Percentiles rank a stretch among this genome's conserved stretches.
These are phyloP conservation scores for Solea senegalensis DNA, from an alignment of 2,113 vertebrate species.

Conservation along the genomic window DNA sequence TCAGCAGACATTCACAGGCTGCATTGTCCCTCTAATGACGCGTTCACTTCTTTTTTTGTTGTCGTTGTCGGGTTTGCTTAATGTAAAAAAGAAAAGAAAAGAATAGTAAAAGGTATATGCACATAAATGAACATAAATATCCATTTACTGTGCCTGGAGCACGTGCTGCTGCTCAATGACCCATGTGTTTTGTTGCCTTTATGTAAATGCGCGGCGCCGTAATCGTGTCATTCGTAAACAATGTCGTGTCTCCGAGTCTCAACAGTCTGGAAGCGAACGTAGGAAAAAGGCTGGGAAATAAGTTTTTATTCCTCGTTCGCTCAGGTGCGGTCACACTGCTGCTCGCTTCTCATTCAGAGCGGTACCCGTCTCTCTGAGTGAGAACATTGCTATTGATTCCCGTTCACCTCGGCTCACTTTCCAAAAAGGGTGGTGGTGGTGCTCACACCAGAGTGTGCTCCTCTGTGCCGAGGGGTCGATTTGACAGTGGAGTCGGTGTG, in stretches of 20 bases:
- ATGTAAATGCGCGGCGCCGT: not conserved
- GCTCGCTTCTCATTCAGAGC: constrained; percentile 17
- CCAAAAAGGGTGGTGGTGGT: not conserved
- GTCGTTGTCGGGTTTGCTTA: too few species aligned
- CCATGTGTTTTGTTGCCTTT: not conserved
- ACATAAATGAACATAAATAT: not conserved
- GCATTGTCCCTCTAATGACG: too few species aligned
- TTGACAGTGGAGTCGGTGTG: constrained; percentile 9
- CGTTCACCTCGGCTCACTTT: constrained; percentile 24
- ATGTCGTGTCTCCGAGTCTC: not conserved
- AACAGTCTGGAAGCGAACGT: too few species aligned
- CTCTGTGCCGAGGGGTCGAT: not conserved
- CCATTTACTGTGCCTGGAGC: not conserved
- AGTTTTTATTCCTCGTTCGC: not conserved
- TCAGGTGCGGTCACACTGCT: not conserved
- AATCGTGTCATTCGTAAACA: not conserved
- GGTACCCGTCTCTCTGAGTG: constrained; percentile 27
- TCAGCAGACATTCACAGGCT: too few species aligned
- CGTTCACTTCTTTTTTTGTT: too few species aligned
- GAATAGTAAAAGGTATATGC: not conserved
- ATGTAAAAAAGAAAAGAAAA: not conserved
- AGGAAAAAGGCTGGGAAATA: not conserved
- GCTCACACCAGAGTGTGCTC: too few species aligned
- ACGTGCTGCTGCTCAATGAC: not conserved
- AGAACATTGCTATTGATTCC: constrained; percentile 70